Conservation (phyloP, 1,140 invertebrate genomes). For the Bilobella aurantiaca region DNA sequence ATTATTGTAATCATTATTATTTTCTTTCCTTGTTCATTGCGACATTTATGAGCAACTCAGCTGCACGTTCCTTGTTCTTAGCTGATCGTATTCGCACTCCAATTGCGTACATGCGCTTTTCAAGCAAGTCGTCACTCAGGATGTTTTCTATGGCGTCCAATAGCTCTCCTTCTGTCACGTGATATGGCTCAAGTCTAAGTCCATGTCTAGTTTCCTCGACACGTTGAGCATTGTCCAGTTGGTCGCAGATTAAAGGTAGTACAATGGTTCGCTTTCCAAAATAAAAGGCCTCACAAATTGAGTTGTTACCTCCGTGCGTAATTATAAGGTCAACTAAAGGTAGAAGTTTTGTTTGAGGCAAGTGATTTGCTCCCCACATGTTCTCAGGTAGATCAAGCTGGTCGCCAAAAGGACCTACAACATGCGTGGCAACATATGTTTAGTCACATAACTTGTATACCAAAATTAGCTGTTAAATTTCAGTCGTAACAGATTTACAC, state of each 20-base stretch:
- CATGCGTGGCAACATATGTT: no score
- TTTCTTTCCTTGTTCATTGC: not conserved
- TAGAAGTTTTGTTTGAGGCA: not conserved
- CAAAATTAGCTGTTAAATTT: no score
- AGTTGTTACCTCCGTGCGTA: constrained; percentile 3
- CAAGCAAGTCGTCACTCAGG: not conserved
- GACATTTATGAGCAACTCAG: not conserved
- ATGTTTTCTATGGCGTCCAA: not conserved
- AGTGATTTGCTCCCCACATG: not conserved
- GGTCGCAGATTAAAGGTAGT: not conserved
- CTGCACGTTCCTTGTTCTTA: not conserved
- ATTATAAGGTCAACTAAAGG: not conserved
- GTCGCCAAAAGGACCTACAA: not conserved
- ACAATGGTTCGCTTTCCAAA: constrained; percentile 1
- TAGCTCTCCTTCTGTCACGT: not conserved
- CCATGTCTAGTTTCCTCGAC: not conserved
- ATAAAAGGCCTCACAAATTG: not conserved
- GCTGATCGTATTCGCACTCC: not conserved
- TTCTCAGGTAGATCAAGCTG: not conserved
- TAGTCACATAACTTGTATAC: no score
- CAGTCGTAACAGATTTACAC: no score
- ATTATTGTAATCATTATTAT: no score
- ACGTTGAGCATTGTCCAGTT: constrained; percentile 2
- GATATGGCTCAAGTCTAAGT: not conserved
- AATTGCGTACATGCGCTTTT: not conserved